Percentiles rank a stretch among this genome's conserved stretches.
Conservation (phyloP, 2,797 vertebrate genomes). For the Neosilurus mollespiculum region DNA sequence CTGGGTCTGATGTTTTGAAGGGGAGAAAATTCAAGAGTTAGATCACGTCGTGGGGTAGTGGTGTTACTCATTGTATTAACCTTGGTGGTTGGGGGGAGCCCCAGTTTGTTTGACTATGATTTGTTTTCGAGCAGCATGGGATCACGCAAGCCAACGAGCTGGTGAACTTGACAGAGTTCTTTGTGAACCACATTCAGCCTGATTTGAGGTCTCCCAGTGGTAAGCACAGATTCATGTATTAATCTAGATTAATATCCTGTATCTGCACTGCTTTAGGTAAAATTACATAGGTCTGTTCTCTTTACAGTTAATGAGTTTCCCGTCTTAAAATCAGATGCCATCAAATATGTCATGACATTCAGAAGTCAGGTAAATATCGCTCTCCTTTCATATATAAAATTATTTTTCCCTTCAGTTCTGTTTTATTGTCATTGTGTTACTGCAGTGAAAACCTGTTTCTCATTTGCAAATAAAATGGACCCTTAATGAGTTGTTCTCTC, state of each 20-base stretch:
- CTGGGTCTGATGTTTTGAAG: too few species aligned
- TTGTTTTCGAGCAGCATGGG: slow-evolving; percentile 80
- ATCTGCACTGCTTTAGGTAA: background rate
- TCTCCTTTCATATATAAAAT: background rate
- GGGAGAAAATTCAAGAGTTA: too few species aligned
- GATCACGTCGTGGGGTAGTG: too few species aligned
- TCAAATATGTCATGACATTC: slow-evolving; percentile 99
- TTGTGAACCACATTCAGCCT: slow-evolving; percentile 92
- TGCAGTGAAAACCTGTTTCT: background rate
- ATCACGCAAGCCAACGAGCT: slow-evolving; percentile 99
- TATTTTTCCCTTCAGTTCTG: background rate
- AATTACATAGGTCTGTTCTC: slow-evolving; percentile 6
- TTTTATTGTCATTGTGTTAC: background rate
- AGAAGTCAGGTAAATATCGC: slow-evolving; percentile 88
- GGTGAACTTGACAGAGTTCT: slow-evolving; percentile 95
- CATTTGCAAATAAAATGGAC: background rate
- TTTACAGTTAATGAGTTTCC: slow-evolving; percentile 94
- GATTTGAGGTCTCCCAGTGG: slow-evolving; percentile 91
- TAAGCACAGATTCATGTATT: slow-evolving; percentile 60
- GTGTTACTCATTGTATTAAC: background rate
- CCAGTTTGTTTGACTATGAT: background rate
- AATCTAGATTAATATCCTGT: background rate
- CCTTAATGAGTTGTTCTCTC: background rate
- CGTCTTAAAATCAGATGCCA: slow-evolving; percentile 96
- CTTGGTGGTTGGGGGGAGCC: background rate